Evolutionary conservation across 2,113 vertebrate species (phyloP).

Genomic region (Cryptomyrus ogoouensis): DNA sequence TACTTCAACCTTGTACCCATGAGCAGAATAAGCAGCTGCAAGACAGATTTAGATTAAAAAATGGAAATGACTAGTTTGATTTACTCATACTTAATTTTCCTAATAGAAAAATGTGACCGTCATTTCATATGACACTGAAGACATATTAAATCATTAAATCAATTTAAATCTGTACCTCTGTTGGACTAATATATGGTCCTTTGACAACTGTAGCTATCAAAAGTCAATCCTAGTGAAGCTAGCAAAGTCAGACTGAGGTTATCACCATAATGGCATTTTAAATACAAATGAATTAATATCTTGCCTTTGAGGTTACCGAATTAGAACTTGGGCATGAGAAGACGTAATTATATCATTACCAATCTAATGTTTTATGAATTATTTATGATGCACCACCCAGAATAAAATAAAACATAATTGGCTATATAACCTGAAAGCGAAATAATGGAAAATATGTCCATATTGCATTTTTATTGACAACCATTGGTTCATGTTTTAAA

Average conservation of each 20-base stretch:
- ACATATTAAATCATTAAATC: not conserved
- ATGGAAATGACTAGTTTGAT: not conserved
- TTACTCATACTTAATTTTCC: not conserved
- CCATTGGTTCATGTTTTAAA: not conserved
- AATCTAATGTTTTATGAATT: slow-evolving; percentile 2
- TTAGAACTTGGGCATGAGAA: not conserved
- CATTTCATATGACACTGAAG: not conserved
- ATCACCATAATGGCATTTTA: not conserved
- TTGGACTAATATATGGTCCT: not conserved
- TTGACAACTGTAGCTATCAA: not conserved
- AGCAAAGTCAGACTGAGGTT: not conserved
- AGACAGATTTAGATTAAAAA: not conserved
- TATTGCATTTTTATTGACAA: not conserved
- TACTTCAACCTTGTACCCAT: not conserved
- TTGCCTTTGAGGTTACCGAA: not conserved
- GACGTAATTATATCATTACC: not conserved
- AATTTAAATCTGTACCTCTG: not conserved
- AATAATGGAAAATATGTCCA: not conserved
- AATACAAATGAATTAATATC: not conserved
- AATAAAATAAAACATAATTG: not conserved
- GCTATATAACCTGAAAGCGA: not conserved
- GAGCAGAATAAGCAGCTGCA: not conserved
- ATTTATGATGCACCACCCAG: not conserved
- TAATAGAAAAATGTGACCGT: not conserved
- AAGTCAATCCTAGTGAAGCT: not conserved